Evolutionary conservation across 2,113 vertebrate genomes (phyloP), one percentile per base, ranked within the genome.

Genomic region (Alligator mississippiensis): DNA sequence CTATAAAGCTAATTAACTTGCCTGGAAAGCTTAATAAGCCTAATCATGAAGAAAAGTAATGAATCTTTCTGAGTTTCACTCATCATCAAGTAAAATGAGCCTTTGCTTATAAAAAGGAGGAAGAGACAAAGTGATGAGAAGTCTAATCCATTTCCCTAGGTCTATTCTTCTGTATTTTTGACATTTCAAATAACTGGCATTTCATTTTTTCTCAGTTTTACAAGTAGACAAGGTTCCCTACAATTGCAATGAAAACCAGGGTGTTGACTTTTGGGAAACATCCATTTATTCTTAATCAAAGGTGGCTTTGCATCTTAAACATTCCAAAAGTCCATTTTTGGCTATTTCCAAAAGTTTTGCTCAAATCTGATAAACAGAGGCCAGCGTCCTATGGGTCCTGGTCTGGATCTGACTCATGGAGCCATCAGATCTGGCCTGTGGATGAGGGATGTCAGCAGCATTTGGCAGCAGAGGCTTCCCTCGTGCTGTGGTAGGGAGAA

Each of bases 61-160:
- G 94, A 92, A 92, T 94, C 92, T 95, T 93, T 57, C 82, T 85
- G 54, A 9, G 19, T 90, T 96, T 92, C 91, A 87, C 17, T 92
- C 88, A 87, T 76, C 28, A 3, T 79, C 84, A 64, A 81, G 91
- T 74, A 91, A 95, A 93, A 34, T 34, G 38, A 38, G 10, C 68
- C 90, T 94, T 17, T 57, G 30, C 66, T 78, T 79, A 80, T 82
- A 86, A 84, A 92, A 54, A 75, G 59, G 66, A 38, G 34, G 19
- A 72, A 72, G 9, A 47, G 47, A 47, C 90, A 93, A 95, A 90
- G 27, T 79, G 93, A 84, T 84, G 89, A 92, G 84, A 34, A 38
- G 80, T 84, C 59, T 70, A 79, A 22, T 87, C 88, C 25, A 78
- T 9, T 70, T 47, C 13, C 61, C 47, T 25, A 58, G 70, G 61